Percentiles rank a stretch among this genome's conserved stretches.
These are phyloP conservation scores for Callocephalon fimbriatum DNA, from an alignment of 2,113 vertebrate genomes.

Conservation along the genomic window DNA sequence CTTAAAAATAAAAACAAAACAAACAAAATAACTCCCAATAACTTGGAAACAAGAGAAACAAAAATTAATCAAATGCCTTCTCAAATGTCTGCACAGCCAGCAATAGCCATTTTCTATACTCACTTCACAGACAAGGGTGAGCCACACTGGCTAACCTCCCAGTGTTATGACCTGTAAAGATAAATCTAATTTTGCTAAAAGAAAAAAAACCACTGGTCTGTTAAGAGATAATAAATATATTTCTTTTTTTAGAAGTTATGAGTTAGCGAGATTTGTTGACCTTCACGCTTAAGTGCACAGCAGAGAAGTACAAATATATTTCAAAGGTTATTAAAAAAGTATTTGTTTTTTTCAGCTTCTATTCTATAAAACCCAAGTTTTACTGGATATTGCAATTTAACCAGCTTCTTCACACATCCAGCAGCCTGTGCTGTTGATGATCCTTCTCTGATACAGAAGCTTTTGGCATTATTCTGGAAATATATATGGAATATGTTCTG, in stretches of 20 bases:
- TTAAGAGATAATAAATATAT: background rate
- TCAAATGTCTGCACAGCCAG: background rate
- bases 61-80: background rate
- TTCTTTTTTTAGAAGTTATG: background rate
- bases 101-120: background rate
- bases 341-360: background rate
- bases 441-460: background rate
- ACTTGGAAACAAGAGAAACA: background rate
- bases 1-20: background rate
- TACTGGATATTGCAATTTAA: background rate
- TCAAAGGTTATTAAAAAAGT: background rate
- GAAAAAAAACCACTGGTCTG: background rate
- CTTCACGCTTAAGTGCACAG: background rate
- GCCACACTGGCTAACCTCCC: background rate
- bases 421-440: background rate
- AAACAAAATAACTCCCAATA: background rate
- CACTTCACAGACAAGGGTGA: background rate
- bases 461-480: background rate
- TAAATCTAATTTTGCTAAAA: background rate
- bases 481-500: rapidly evolving
- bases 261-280: background rate
- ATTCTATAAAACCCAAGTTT: background rate
- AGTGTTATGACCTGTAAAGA: background rate
- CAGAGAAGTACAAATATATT: background rate
- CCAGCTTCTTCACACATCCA: background rate